phyloP scores from a whole-genome alignment of 2,797 vertebrate genomes.

The Meriones psammophilus region DNA sequence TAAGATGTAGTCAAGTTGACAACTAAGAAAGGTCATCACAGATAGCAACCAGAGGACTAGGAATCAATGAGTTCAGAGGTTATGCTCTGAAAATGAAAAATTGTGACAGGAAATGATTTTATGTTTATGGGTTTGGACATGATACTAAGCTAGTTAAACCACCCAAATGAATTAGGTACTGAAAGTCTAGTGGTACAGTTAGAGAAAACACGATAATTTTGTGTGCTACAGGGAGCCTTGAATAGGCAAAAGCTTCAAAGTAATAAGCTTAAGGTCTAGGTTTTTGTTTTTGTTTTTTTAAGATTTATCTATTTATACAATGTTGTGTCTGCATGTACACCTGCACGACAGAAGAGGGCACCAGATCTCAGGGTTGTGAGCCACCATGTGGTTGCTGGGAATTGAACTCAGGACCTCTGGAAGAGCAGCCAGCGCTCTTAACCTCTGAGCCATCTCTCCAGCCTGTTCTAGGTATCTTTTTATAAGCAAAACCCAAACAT shows the following conservation, averaged over 20 bases:
- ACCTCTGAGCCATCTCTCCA: too few species aligned
- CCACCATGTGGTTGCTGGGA: too few species aligned
- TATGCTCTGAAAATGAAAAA: neutral
- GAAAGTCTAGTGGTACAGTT: neutral
- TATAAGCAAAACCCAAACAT: too few species aligned
- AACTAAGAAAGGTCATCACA: neutral
- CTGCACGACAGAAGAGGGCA: too few species aligned
- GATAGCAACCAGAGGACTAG: constrained; percentile 17
- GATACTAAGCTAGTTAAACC: neutral
- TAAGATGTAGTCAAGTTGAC: neutral
- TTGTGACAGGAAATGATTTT: neutral
- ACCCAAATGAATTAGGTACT: neutral
- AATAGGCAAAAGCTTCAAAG: neutral
- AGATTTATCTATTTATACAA: too few species aligned
- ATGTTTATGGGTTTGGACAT: neutral
- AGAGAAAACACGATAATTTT: neutral
- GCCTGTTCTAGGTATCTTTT: too few species aligned
- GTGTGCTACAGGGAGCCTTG: neutral
- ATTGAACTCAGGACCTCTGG: too few species aligned
- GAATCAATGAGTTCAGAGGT: neutral
- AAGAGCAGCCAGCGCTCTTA: too few species aligned
- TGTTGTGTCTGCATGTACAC: too few species aligned
- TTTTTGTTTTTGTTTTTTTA: too few species aligned
- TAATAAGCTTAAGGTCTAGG: neutral
- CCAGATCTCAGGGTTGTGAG: too few species aligned